These are phyloP conservation scores for Schizotus pectinicornis DNA, from an alignment of 2,888 invertebrate genomes.

Conservation along the genomic window DNA sequence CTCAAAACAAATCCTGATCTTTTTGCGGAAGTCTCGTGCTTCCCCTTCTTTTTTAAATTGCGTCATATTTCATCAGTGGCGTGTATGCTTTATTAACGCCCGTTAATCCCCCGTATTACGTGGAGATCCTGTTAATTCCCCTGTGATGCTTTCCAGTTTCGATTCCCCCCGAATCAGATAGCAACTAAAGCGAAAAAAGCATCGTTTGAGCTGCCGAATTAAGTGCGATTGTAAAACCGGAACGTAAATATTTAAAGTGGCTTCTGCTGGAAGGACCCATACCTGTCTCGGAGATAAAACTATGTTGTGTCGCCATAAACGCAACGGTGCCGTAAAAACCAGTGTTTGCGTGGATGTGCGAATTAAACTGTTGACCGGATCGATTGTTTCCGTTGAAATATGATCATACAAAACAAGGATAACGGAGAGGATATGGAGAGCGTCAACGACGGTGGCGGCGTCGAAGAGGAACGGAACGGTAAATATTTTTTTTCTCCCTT, in stretches of 20 bases:
- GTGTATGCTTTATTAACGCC: too few species aligned
- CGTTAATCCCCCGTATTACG: too few species aligned
- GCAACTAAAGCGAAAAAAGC: neutral
- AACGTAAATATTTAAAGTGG: constrained; percentile 11
- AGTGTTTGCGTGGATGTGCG: too few species aligned
- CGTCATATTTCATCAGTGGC: too few species aligned
- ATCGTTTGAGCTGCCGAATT: neutral
- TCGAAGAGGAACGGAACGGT: constrained; percentile 36
- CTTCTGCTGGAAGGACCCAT: neutral
- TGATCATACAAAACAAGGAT: constrained; percentile 36
- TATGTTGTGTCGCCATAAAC: constrained; percentile 1
- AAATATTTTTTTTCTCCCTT: constrained; percentile 5
- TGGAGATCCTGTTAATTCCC: too few species aligned
- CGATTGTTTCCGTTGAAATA: constrained; percentile 22
- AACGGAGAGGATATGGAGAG: constrained; percentile 37
- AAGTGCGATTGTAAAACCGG: neutral
- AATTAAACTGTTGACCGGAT: constrained; percentile 16
- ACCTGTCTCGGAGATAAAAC: neutral
- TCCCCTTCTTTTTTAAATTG: too few species aligned
- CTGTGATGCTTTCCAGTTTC: too few species aligned
- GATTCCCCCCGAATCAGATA: too few species aligned
- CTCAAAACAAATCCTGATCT: too few species aligned
- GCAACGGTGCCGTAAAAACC: neutral
- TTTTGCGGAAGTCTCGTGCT: too few species aligned
- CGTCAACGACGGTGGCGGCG: constrained; percentile 30